Evolutionary conservation across 2,888 invertebrate genomes (phyloP), one percentile per base, ranked within the genome.

Genomic region (Erebia palarica): DNA sequence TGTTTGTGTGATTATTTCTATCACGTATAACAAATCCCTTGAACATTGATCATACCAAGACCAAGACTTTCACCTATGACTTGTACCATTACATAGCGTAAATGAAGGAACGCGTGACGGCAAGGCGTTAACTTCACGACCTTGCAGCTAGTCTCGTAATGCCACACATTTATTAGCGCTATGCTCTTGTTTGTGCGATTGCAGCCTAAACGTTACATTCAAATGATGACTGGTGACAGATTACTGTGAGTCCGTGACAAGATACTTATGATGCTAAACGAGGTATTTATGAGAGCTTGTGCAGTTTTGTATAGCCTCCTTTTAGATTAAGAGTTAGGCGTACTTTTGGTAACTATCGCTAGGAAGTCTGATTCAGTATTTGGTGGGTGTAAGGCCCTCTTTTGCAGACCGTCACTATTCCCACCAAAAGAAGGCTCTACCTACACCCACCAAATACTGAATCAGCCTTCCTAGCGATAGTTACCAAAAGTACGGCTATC

Each of bases 31-130:
- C 2, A 27, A 27, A 27, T 27, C 27, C 27, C 27, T 27, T 27
- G 27, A 27, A 27, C 4, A 27, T 27, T 27, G 27, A 27, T 27
- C n/a, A n/a, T n/a, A n/a, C n/a, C 27, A 27, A 27, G 2, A 4
- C 27, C 27, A 27, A 21, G 21, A 21, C 13, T n/a, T 4, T 5
- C 51, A n/a, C 51, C 18, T 55, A 11, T 55, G 55, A 21, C 21
- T 55, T 55, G 55, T 10, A 55, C 55, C n/a, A n/a, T n/a, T n/a
- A n/a, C 55, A 55, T 10, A 16, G 11, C 57, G 3, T 5, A 21
- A 53, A 57, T 57, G 13, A 57, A 57, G 21, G 84, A 86, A 86
- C 82, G 86, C 84, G 82, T 85, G 86, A 86, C 76, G 76, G 73
- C 71, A 69, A 74, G 70, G 69, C 75, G 70, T 60, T 75, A 44